Base-by-base conservation (phyloP, 2,888 invertebrate species). In the Pheosia tremula region DNA sequence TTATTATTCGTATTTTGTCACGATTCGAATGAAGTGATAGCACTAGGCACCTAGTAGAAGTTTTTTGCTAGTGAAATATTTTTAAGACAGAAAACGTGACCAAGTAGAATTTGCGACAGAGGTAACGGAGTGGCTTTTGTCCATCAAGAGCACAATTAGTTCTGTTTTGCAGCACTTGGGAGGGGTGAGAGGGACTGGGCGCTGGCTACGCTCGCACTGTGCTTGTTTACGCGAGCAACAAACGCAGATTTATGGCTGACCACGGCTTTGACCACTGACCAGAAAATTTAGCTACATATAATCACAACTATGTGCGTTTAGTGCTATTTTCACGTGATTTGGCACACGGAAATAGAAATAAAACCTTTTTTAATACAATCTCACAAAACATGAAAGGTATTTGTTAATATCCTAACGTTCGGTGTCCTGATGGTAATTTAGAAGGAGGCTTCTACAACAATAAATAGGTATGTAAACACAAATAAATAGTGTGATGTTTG, bases 71-170 rank as follows among this genome's bases (percentile, higher is more conserved):
- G 55, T 67, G 58, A 82, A 81, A 83, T 81, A 81, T 72, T 82
- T 74, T 71, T 77, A 77, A 81, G 81, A 81, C 78, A 84, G 86
- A 88, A 91, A 88, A 92, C 89, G 92, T 91, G 90, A 88, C 89
- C 89, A 90, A 93, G 91, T 91, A 90, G 82, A 24, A 83, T 87
- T 88, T 85, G 86, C 84, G 86, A 89, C 87, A 86, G 88, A 84
- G 80, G 75, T 79, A 79, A 73, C 75, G 75, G 83, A 89, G 87
- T 87, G 87, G 85, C 86, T 87, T 90, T 89, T 89, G 91, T 91
- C 90, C 89, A 90, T 91, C 87, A 87, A 90, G 89, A 86, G 84
- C 83, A 90, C 91, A 91, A 92, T 93, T 93, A 93, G 93, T 87
- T 77, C 81, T 83, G 85, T 92, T 92, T 92, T 92, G 90, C 86